These are phyloP conservation scores for Daubentonia madagascariensis DNA, from an alignment of 2,113 vertebrate species.

Conservation along the genomic window DNA sequence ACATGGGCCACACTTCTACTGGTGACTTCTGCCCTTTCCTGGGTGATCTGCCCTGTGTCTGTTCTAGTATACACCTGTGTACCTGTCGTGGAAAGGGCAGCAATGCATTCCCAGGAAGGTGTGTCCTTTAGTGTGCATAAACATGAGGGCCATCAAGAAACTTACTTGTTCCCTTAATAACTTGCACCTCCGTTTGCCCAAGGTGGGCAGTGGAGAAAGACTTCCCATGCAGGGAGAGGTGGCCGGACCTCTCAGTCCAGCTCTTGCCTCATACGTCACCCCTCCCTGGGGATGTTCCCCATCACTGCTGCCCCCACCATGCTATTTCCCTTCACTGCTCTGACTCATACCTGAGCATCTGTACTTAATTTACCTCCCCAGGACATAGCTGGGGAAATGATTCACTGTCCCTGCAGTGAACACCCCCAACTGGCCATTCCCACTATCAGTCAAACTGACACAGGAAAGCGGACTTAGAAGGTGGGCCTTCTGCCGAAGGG, in stretches of 20 bases:
- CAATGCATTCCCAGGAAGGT: not conserved
- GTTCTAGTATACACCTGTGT: not conserved
- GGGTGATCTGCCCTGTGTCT: not conserved
- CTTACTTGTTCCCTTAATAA: not conserved
- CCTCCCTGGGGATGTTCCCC: not conserved
- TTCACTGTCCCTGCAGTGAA: too few relatives aligned
- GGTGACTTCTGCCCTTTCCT: not conserved
- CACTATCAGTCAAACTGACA: not conserved
- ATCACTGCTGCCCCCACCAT: fast-evolving
- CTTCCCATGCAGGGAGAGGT: not conserved
- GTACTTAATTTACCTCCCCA: not conserved
- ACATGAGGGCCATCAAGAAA: not conserved
- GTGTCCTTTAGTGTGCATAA: not conserved
- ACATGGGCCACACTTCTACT: not conserved
- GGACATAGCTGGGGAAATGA: not conserved
- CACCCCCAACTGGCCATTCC: not conserved
- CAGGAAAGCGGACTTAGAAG: not conserved
- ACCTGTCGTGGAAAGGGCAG: not conserved
- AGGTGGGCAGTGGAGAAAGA: not conserved
- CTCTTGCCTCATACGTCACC: not conserved
- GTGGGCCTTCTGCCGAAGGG: not conserved
- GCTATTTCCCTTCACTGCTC: not conserved
- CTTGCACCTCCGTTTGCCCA: not conserved
- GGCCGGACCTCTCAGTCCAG: not conserved
- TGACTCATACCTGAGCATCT: not conserved